Percentiles rank a stretch among this genome's conserved stretches.
These are phyloP conservation scores for Euphysa ruthae DNA, from an alignment of 30 jellyfish, hydroid and myxozoan genomes.

Conservation along the genomic window DNA sequence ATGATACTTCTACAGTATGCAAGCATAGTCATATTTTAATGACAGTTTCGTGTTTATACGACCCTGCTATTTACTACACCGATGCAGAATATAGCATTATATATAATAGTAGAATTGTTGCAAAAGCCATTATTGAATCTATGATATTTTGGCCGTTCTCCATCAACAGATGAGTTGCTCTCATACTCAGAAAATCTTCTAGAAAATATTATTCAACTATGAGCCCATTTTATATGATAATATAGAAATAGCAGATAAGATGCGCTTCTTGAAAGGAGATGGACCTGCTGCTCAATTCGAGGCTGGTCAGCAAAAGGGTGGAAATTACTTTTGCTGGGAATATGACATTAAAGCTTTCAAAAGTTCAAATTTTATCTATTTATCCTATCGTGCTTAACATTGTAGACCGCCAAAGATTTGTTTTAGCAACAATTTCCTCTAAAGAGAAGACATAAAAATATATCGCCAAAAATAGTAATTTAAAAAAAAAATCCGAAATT, in stretches of 20 bases:
- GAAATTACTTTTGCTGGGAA: background rate
- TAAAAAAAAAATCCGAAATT: background rate
- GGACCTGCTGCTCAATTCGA: slow-evolving; percentile 17
- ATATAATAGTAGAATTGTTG: background rate
- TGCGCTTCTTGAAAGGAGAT: slow-evolving; percentile 1
- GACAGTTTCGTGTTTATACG: background rate
- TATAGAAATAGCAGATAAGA: background rate
- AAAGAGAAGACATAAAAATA: background rate
- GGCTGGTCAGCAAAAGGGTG: slow-evolving; percentile 7
- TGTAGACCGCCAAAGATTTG: background rate
- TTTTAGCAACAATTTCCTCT: background rate
- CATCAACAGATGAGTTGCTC: slow-evolving; percentile 4
- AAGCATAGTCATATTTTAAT: slow-evolving; percentile 13
- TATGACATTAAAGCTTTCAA: background rate
- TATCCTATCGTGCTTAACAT: background rate
- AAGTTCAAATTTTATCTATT: background rate
- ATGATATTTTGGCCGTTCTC: background rate
- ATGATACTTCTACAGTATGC: slow-evolving; percentile 5
- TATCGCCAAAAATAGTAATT: no score
- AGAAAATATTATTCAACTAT: background rate
- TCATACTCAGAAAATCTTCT: background rate
- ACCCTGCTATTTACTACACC: slow-evolving; percentile 1
- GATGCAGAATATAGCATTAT: background rate
- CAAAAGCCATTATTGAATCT: background rate
- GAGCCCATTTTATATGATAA: background rate